These are phyloP conservation scores for Kuschelorhynchus macadamiae DNA, from an alignment of 2,888 invertebrate species.

Conservation along the genomic window DNA sequence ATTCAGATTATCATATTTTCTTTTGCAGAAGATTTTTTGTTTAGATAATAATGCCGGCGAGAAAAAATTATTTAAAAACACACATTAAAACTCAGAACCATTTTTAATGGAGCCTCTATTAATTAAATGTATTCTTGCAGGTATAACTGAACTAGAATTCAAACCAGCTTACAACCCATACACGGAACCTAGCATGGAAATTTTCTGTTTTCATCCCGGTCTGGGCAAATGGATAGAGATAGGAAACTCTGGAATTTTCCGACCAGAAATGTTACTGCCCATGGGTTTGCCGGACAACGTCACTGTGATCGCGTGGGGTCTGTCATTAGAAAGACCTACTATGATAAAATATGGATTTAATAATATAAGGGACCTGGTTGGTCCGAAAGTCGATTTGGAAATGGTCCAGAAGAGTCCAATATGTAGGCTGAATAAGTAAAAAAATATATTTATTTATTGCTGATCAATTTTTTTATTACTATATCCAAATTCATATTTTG, in stretches of 20 bases:
- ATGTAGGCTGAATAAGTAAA: conserved; percentile 83
- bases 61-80: no score
- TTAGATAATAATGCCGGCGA: no score
- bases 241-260: conserved; percentile 97
- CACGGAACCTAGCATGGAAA: conserved; percentile 99
- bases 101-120: no score
- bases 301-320: conserved; percentile 96
- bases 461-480: no score
- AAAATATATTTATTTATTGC: conserved; percentile 17
- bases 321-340: conserved; percentile 97
- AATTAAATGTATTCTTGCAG: no score
- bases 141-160: conserved; percentile 87
- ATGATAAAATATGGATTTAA: conserved; percentile 99
- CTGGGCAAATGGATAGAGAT: conserved; percentile 87
- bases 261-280: conserved; percentile 96
- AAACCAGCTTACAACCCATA: conserved; percentile 99
- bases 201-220: conserved; percentile 95
- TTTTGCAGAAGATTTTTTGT: no score
- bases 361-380: conserved; percentile 97
- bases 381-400: conserved; percentile 94
- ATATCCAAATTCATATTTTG: no score
- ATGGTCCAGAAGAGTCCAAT: conserved; percentile 96
- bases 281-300: conserved; percentile 97
- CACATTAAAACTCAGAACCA: no score
- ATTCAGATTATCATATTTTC: no score